Conservation (phyloP, 37 sponge, comb jelly and placozoan genomes). For the Aphrocallistes beatrix region DNA sequence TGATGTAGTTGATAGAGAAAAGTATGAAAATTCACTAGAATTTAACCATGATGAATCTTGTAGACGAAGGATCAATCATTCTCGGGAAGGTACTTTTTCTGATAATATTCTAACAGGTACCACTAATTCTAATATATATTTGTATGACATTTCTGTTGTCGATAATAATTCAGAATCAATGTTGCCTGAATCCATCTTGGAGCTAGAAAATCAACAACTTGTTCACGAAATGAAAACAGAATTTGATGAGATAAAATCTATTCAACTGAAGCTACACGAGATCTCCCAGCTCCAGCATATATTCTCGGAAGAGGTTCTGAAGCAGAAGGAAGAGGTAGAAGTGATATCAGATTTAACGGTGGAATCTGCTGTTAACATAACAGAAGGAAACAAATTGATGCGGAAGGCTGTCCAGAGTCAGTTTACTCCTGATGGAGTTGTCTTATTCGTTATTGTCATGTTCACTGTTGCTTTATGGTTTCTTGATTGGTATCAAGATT, state of each 20-base stretch:
- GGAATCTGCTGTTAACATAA: neutral
- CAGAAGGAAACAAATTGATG: neutral
- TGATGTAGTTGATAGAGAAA: neutral
- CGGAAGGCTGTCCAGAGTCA: neutral
- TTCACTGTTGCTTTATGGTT: neutral
- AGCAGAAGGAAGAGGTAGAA: neutral
- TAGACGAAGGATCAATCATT: neutral
- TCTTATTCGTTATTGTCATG: neutral
- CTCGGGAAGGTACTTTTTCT: neutral
- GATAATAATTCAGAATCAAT: no score
- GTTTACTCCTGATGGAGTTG: neutral
- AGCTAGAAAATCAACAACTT: neutral
- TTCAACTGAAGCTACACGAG: neutral
- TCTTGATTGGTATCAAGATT: slow-evolving; percentile 1
- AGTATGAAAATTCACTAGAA: no score
- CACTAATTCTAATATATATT: neutral
- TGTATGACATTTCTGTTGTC: neutral
- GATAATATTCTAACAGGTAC: neutral
- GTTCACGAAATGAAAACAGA: slow-evolving; percentile 10
- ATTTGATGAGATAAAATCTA: slow-evolving; percentile 8
- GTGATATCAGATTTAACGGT: neutral
- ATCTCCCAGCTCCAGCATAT: slow-evolving; percentile 11
- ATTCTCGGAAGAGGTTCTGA: neutral
- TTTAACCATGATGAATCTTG: no score
- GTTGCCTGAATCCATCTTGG: neutral